Percentiles rank a stretch among this genome's conserved stretches.
Evolutionary conservation across 2,888 invertebrate species (phyloP).

Genomic region (Bimastos eiseni): DNA sequence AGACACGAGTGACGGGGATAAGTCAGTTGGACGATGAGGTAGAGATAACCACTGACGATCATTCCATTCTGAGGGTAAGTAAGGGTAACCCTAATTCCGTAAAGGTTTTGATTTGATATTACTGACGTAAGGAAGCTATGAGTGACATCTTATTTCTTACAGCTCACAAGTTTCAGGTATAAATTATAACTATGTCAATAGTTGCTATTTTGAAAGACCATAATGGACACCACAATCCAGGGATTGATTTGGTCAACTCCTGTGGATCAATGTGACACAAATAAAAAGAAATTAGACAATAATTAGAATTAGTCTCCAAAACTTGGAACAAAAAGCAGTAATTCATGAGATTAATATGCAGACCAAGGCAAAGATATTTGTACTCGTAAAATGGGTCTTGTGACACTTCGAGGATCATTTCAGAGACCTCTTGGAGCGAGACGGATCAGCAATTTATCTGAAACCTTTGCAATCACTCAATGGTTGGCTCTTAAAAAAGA

Average conservation of each 20-base stretch:
- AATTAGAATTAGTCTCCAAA: background rate
- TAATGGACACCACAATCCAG: background rate
- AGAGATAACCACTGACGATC: background rate
- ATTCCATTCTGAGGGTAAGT: background rate
- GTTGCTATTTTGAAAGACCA: background rate
- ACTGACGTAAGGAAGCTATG: background rate
- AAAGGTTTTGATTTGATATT: background rate
- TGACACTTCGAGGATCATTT: background rate
- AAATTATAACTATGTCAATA: background rate
- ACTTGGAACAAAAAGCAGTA: background rate
- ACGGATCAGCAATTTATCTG: background rate
- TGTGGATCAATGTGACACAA: background rate
- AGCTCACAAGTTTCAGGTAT: background rate
- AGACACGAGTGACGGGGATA: slow-evolving; percentile 15
- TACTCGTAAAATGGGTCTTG: background rate
- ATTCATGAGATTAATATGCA: too few species aligned
- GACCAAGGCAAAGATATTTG: background rate
- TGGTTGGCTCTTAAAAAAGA: background rate
- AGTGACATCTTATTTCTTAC: background rate
- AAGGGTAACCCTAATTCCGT: background rate
- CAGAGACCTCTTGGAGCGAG: background rate
- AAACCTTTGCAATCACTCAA: background rate
- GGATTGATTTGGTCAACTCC: background rate
- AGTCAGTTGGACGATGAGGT: background rate
- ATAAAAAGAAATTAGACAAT: background rate